Conservation (phyloP, 2,797 vertebrate species). For the Rousettus madagascariensis region DNA sequence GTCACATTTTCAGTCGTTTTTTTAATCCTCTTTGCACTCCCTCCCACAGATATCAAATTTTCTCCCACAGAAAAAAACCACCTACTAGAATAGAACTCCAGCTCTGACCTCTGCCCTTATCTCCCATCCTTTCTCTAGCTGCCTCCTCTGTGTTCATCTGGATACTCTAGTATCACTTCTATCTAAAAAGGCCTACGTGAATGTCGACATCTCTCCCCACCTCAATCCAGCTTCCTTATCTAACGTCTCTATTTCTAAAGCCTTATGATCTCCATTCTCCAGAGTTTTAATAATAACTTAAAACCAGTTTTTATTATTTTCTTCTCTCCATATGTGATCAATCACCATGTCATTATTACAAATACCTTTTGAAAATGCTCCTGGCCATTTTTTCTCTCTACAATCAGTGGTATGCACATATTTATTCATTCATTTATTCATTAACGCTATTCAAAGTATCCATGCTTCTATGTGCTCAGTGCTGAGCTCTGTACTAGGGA, state of each 20-base stretch:
- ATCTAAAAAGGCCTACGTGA: background rate
- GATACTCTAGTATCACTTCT: background rate
- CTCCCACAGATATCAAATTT: background rate
- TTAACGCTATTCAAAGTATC: conserved; percentile 9
- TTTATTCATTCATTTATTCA: conserved; percentile 36
- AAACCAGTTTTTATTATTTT: conserved; percentile 44
- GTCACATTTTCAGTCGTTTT: background rate
- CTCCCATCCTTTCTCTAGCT: background rate
- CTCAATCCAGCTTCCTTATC: background rate
- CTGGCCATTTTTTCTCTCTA: background rate
- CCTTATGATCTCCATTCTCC: background rate
- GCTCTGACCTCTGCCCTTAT: background rate
- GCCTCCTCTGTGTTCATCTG: background rate
- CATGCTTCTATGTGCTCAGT: background rate
- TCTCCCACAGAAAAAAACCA: background rate
- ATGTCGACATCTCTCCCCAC: background rate
- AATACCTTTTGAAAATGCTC: background rate
- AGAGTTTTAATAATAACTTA: conserved; percentile 33
- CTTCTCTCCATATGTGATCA: background rate
- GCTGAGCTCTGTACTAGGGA: background rate
- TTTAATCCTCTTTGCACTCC: background rate
- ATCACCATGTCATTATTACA: background rate
- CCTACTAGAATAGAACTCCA: background rate
- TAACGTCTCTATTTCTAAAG: background rate
- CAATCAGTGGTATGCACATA: background rate